A percentile compares a stretch with the other conserved stretches of the same genome.
These are phyloP conservation scores for Aphrocallistes beatrix DNA, from an alignment of 37 sponge, comb jelly and placozoan genomes.

Conservation along the genomic window DNA sequence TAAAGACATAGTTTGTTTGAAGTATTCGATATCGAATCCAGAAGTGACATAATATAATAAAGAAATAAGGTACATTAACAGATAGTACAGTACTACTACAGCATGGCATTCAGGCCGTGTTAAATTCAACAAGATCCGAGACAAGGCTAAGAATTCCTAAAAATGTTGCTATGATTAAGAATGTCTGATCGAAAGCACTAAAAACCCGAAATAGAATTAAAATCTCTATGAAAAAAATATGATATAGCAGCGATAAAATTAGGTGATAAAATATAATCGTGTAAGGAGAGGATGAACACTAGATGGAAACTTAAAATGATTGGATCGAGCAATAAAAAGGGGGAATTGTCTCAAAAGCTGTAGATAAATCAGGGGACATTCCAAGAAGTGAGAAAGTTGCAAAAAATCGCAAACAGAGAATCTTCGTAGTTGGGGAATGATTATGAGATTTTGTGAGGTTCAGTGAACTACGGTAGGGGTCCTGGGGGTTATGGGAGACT, in stretches of 20 bases:
- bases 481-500: not conserved
- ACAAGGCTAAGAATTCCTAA: not conserved
- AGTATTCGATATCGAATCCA: not conserved
- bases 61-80: not conserved
- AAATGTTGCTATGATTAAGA: not conserved
- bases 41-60: constrained; percentile 5
- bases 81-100: not conserved
- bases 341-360: not conserved
- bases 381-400: constrained; percentile 15
- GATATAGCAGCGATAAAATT: constrained; percentile 16
- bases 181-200: not conserved
- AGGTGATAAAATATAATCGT: not conserved
- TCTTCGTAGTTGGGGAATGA: not conserved
- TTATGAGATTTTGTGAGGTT: not conserved
- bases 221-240: not conserved
- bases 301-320: not conserved
- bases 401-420: not conserved
- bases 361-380: too few species aligned
- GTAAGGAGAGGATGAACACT: not conserved
- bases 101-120: not conserved
- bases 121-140: not conserved
- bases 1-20: not conserved
- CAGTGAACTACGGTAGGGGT: not conserved
- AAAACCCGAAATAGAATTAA: not conserved
- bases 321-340: not conserved